Base-by-base conservation (phyloP, 64 coral and sea anemone genomes). In the Porites australiensis region DNA sequence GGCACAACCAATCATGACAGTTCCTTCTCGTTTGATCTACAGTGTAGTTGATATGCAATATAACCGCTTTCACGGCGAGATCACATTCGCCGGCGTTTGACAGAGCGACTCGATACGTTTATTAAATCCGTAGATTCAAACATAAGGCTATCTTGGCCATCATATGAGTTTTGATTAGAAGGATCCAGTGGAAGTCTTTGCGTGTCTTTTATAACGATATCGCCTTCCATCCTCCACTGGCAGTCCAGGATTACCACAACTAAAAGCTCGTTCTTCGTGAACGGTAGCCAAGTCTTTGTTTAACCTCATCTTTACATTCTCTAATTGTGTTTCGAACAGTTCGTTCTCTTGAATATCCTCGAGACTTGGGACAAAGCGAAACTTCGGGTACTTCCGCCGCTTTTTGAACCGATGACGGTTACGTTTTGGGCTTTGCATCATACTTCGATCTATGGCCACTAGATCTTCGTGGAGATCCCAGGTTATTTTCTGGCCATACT, bases 301-400 rank as follows among this genome's bases (percentile, higher is more conserved):
- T 0, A 27, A 18, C 64, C 51, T 67, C 6, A 50, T 67, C 44
- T 20, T 84, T 19, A 84, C 47, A 68, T 15, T 21, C 52, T 84
- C 81, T 3, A 21, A 1, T 21, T 84, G 61, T 5, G 81, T 84
- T 48, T 84, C 81, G 51, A 84, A 84, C 16, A 84, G 81, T 84
- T 84, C 81, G 18, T 84, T 50, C 45, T 93, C 91, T 51, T 93
- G 60, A 70, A 93, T 93, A 74, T 69, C 85, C 74, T 93, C 91
- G 12, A 93, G 91, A 67, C 46, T 77, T 19, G 91, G 91, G 51
- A 59, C 81, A 87, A 93, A 93, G 12, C 58, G 72, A 69, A 93
- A 93, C 52, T 72, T 54, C 4, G 71, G 75, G 58, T 79, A 87
- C 18, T 79, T 87, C 20, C 62, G 77, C 44, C 81, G 54, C 62